These are phyloP conservation scores for Sclerurus mexicanus DNA, from an alignment of 2,113 vertebrate genomes.

Conservation along the genomic window DNA sequence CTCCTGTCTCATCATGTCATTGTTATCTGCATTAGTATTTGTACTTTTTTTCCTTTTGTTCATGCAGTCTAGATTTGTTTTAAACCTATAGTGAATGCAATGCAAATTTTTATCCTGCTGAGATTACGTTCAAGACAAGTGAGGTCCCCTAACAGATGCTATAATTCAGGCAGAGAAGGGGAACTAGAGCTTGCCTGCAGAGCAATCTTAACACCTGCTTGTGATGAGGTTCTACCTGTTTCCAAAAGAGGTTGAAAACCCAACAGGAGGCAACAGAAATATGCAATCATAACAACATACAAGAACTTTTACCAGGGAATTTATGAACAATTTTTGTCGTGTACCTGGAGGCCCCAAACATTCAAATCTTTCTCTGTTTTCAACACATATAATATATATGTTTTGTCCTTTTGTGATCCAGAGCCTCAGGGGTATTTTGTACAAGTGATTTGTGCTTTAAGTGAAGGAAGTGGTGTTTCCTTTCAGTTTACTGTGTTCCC, in stretches of 20 bases:
- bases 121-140: neutral
- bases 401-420: neutral
- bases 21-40: neutral
- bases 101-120: neutral
- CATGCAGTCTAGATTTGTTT: neutral
- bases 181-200: neutral
- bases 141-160: neutral
- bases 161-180: neutral
- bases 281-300: neutral
- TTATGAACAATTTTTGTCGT: neutral
- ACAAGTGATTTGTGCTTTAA: neutral
- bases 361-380: neutral
- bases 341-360: neutral
- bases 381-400: neutral
- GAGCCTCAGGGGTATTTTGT: neutral
- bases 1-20: neutral
- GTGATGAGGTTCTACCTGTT: neutral
- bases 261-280: neutral
- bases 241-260: neutral
- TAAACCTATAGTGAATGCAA: neutral
- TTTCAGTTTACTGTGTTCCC: neutral
- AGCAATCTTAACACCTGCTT: neutral
- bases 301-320: neutral
- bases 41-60: neutral
- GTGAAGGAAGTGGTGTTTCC: neutral